These are phyloP conservation scores for Orientallactaga bullata DNA, from an alignment of 2,113 vertebrate genomes.

Conservation along the genomic window DNA sequence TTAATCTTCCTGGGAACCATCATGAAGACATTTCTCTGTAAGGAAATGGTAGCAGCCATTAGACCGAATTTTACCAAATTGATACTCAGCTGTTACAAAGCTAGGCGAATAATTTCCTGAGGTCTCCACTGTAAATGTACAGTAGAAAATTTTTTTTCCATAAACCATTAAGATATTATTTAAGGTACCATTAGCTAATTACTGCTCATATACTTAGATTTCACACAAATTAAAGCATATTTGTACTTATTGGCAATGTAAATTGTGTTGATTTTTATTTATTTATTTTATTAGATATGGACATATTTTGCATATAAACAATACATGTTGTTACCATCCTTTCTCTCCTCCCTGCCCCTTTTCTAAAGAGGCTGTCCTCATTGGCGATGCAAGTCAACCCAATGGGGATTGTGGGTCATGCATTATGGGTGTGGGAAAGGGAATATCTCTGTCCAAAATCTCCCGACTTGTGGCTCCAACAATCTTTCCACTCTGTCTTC, in stretches of 20 bases:
- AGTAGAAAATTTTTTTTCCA: slow-evolving; percentile 4
- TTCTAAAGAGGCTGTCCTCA: no score
- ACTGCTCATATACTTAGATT: slow-evolving; percentile 77
- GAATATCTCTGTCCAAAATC: no score
- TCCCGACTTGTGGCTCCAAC: no score
- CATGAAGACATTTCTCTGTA: slow-evolving; percentile 48
- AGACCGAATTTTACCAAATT: slow-evolving; percentile 53
- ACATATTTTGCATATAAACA: no score
- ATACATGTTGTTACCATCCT: no score
- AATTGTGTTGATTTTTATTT: slow-evolving; percentile 81
- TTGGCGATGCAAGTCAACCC: no score
- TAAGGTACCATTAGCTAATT: slow-evolving; percentile 46
- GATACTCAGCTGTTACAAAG: slow-evolving; percentile 33
- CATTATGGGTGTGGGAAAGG: no score
- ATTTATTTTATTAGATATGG: no score
- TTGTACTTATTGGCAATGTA: slow-evolving; percentile 68
- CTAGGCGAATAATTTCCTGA: neutral
- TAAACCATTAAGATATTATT: slow-evolving; percentile 51
- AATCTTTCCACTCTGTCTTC: no score
- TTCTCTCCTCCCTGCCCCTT: no score
- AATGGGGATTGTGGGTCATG: no score
- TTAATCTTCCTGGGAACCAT: slow-evolving; percentile 49
- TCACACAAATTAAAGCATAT: slow-evolving; percentile 54
- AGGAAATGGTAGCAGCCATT: slow-evolving; percentile 26
- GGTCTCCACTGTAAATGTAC: neutral